Evolutionary conservation across 2,888 invertebrate genomes (phyloP).

Genomic region (Drosophila mercatorum): DNA sequence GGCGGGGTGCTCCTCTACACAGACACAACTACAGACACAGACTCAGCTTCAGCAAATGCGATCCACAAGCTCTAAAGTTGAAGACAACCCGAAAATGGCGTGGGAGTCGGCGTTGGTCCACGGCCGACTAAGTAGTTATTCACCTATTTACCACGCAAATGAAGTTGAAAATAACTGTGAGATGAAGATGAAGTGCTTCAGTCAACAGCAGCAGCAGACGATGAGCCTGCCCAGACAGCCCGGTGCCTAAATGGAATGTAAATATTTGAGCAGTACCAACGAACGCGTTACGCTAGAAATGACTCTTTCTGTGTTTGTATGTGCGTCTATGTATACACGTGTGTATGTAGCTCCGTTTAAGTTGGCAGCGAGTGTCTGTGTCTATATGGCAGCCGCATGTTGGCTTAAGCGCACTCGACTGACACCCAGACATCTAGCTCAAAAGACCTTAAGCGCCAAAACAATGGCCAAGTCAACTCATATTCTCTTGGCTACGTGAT

Average conservation of each 20-base stretch:
- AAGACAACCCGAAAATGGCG: neutral
- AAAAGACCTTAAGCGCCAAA: slow-evolving; percentile 70
- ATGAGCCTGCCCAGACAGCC: slow-evolving; percentile 47
- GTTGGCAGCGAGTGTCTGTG: slow-evolving; percentile 48
- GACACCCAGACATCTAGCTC: slow-evolving; percentile 52
- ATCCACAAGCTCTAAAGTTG: slow-evolving; percentile 7
- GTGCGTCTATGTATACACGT: slow-evolving; percentile 9
- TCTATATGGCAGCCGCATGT: slow-evolving; percentile 61
- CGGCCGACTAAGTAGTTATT: slow-evolving; percentile 71
- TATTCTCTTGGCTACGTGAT: slow-evolving; percentile 44
- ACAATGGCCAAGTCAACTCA: slow-evolving; percentile 65
- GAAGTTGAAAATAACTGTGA: slow-evolving; percentile 83
- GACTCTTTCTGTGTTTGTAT: slow-evolving; percentile 30
- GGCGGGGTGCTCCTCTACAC: slow-evolving; percentile 69
- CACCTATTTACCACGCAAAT: slow-evolving; percentile 82
- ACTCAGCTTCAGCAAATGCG: slow-evolving; percentile 10
- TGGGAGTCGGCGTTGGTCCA: slow-evolving; percentile 11
- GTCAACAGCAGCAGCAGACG: slow-evolving; percentile 52
- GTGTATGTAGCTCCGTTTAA: slow-evolving; percentile 14
- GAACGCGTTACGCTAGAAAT: slow-evolving; percentile 44
- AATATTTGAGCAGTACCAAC: slow-evolving; percentile 74
- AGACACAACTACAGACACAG: neutral
- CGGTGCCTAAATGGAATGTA: slow-evolving; percentile 77
- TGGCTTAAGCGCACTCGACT: slow-evolving; percentile 65
- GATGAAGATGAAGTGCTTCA: slow-evolving; percentile 82